Evolutionary conservation across 2,888 invertebrate genomes (phyloP).

Genomic region (Lypha dubia): DNA sequence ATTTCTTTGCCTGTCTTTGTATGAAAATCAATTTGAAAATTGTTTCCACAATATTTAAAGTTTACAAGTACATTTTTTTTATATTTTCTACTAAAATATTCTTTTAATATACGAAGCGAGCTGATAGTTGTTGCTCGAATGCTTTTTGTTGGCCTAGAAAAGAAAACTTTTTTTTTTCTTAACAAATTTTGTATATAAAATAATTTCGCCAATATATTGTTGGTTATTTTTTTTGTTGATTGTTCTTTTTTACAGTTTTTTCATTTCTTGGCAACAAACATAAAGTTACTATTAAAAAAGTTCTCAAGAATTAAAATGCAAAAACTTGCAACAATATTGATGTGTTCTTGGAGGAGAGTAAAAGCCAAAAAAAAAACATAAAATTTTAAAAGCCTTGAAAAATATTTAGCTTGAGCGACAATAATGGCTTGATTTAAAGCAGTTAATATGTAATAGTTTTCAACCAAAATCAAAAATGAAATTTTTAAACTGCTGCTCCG

Average conservation of each 20-base stretch:
- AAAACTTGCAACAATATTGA: constrained; percentile 12
- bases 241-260: background rate
- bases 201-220: constrained; percentile 41
- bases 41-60: constrained; percentile 38
- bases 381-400: too few species aligned
- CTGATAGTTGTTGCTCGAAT: constrained; percentile 17
- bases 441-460: too few species aligned
- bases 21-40: constrained; percentile 55
- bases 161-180: constrained; percentile 12
- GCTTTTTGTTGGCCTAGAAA: constrained; percentile 50
- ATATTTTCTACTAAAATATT: constrained; percentile 36
- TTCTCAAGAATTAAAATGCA: constrained; percentile 32
- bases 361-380: too few species aligned
- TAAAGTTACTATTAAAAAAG: constrained; percentile 51
- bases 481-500: too few species aligned
- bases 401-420: too few species aligned
- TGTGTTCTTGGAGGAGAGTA: background rate
- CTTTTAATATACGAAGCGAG: constrained; percentile 42
- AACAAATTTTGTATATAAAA: constrained; percentile 52
- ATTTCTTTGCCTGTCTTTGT: constrained; percentile 1
- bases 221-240: constrained; percentile 21
- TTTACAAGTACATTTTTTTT: constrained; percentile 28
- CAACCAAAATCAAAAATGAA: too few species aligned
- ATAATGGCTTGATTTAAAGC: too few species aligned
- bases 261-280: constrained; percentile 31